These are phyloP conservation scores for Protonibea diacanthus DNA, from an alignment of 2,797 vertebrate genomes.

Conservation along the genomic window DNA sequence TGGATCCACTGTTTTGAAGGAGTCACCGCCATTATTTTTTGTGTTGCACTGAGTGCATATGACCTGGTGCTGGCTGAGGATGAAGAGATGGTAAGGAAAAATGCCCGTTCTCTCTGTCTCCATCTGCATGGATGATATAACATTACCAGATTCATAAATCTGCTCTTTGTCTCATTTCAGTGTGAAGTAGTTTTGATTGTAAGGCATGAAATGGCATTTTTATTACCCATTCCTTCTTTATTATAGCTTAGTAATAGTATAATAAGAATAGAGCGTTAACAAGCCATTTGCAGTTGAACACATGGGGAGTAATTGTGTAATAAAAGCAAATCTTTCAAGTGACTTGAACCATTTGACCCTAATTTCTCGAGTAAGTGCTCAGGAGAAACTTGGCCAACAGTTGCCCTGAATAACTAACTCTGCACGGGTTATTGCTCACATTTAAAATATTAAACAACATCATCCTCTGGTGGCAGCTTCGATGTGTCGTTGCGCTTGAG, in stretches of 20 bases:
- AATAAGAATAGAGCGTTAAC: background rate
- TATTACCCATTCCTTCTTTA: slow-evolving; percentile 10
- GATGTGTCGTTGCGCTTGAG: background rate
- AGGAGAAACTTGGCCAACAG: slow-evolving; percentile 1
- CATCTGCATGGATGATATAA: slow-evolving; percentile 12
- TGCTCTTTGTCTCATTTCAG: slow-evolving; percentile 12
- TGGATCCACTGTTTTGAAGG: slow-evolving; percentile 99
- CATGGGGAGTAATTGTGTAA: slow-evolving; percentile 36
- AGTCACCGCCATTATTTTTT: slow-evolving; percentile 98
- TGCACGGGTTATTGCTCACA: background rate
- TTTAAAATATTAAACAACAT: slow-evolving; percentile 43
- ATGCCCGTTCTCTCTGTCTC: background rate
- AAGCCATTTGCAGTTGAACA: slow-evolving; percentile 27
- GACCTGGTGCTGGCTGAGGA: slow-evolving; percentile 96
- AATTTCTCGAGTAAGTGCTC: slow-evolving; percentile 30
- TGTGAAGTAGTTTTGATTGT: slow-evolving; percentile 9
- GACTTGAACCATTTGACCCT: slow-evolving; percentile 45
- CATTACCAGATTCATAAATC: slow-evolving; percentile 22
- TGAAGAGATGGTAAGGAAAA: slow-evolving; percentile 84
- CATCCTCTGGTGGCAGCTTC: slow-evolving; percentile 71
- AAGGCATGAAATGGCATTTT: slow-evolving; percentile 11
- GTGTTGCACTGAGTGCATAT: slow-evolving; percentile 95
- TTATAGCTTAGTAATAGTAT: slow-evolving; percentile 39
- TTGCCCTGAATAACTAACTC: background rate
- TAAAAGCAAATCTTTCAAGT: slow-evolving; percentile 34